These are phyloP conservation scores for Bombus balteatus DNA, from an alignment of 1,140 invertebrate species.

Conservation along the genomic window DNA sequence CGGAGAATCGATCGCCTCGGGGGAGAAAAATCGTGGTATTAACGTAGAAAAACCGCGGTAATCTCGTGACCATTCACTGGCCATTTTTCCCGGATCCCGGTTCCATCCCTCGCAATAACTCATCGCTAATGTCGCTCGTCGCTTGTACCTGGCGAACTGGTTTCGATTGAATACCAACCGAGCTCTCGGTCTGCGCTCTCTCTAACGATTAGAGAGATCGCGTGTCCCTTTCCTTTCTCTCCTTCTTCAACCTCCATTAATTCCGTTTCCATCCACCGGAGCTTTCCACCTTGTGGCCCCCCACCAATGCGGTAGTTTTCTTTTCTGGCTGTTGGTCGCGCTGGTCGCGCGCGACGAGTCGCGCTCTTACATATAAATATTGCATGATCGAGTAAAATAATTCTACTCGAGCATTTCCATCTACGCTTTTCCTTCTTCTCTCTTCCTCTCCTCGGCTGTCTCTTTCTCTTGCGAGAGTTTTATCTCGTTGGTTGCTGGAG, in stretches of 20 bases:
- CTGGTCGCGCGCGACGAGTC: conserved; percentile 1
- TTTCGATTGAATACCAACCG: conserved; percentile 56
- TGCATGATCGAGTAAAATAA: conserved; percentile 59
- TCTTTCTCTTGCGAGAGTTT: conserved; percentile 7
- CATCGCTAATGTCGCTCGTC: conserved; percentile 57
- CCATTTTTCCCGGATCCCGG: conserved; percentile 34
- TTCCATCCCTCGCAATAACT: conserved; percentile 44
- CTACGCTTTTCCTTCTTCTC: neutral
- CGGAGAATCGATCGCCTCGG: neutral
- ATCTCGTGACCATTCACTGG: conserved; percentile 47
- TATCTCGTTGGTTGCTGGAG: conserved; percentile 48
- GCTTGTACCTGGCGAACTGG: conserved; percentile 50
- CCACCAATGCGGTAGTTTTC: neutral
- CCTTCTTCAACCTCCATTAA: neutral
- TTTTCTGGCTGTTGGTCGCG: neutral
- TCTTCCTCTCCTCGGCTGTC: neutral
- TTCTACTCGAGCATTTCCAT: conserved; percentile 20
- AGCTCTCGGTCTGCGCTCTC: neutral
- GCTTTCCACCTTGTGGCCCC: neutral
- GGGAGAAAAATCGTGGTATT: neutral
- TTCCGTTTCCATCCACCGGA: neutral
- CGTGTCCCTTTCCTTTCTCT: neutral
- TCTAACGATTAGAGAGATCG: conserved; percentile 50
- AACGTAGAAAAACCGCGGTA: conserved; percentile 37
- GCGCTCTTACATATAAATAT: conserved; percentile 57